Conservation (phyloP, 2,888 invertebrate species). For the Chromoteleia sp. region DNA sequence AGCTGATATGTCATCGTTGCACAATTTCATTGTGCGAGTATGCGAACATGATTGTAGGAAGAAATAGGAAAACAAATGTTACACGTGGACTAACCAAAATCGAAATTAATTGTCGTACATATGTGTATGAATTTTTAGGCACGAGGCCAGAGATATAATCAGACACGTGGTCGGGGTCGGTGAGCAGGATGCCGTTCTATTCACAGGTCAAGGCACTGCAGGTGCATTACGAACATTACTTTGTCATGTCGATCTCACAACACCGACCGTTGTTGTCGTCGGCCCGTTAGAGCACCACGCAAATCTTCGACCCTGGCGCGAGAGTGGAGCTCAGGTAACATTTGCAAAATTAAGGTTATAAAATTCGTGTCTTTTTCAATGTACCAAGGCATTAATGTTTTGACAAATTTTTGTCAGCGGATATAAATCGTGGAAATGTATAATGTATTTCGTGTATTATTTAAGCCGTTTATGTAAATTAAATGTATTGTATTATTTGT, state of each 20-base stretch:
- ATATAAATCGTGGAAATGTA: too few relatives aligned
- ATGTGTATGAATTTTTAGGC: slow-evolving; percentile 86
- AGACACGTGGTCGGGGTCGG: slow-evolving; percentile 92
- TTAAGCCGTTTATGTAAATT: too few relatives aligned
- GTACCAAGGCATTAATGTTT: too few relatives aligned
- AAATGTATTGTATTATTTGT: too few relatives aligned
- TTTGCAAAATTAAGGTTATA: background rate
- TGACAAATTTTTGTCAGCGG: too few relatives aligned
- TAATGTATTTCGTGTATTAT: too few relatives aligned
- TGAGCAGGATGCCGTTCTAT: slow-evolving; percentile 86
- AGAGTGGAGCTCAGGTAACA: slow-evolving; percentile 90
- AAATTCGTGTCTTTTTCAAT: too few relatives aligned
- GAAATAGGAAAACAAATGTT: background rate
- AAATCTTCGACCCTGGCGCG: slow-evolving; percentile 93
- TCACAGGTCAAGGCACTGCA: slow-evolving; percentile 88
- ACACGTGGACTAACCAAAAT: background rate
- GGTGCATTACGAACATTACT: slow-evolving; percentile 87
- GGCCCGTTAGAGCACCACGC: slow-evolving; percentile 92
- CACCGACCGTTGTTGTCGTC: slow-evolving; percentile 90
- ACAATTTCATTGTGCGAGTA: too few relatives aligned
- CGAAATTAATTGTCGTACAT: slow-evolving; percentile 25
- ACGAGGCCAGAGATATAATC: slow-evolving; percentile 92
- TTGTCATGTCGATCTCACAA: slow-evolving; percentile 83
- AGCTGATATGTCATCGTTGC: too few relatives aligned
- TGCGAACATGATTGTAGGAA: too few relatives aligned